phyloP scores from a whole-genome alignment of 1,140 invertebrate species.

The Chrysopa pallens region DNA sequence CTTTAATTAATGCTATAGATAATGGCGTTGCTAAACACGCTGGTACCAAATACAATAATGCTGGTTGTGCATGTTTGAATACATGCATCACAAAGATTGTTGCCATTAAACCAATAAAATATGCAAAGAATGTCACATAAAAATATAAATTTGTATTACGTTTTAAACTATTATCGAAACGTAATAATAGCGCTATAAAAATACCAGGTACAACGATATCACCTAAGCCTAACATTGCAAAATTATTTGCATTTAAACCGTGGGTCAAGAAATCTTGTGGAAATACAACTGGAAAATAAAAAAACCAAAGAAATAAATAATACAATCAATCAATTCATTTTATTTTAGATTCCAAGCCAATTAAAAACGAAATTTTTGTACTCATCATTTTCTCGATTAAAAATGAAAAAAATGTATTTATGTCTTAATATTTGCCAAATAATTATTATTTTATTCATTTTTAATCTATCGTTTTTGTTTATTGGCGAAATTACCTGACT shows the following conservation, averaged over 20 bases:
- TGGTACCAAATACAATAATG: conserved; percentile 91
- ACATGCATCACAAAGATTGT: conserved; percentile 98
- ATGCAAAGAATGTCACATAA: conserved; percentile 84
- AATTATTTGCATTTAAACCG: conserved; percentile 81
- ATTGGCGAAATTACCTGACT: no score
- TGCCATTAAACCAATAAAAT: conserved; percentile 78
- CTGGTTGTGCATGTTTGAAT: conserved; percentile 98
- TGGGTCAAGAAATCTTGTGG: conserved; percentile 93
- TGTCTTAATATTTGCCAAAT: no score
- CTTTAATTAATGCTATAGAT: conserved; percentile 67
- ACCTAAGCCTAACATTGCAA: conserved; percentile 96
- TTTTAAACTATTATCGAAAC: conserved; percentile 88
- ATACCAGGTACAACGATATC: conserved; percentile 99
- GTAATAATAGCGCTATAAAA: conserved; percentile 89
- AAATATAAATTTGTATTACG: conserved; percentile 83
- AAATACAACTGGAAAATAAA: conserved; percentile 79
- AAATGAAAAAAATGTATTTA: no score
- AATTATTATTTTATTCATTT: no score
- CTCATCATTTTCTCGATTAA: no score
- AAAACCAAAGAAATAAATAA: conserved; percentile 6
- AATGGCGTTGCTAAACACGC: conserved; percentile 84
- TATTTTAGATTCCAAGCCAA: no score
- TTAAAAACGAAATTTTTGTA: no score
- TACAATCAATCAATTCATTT: no score
- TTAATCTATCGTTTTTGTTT: no score